Percentiles rank a stretch among this genome's conserved stretches.
Evolutionary conservation across 2,113 vertebrate species (phyloP).

Genomic region (Crotalus tigris): DNA sequence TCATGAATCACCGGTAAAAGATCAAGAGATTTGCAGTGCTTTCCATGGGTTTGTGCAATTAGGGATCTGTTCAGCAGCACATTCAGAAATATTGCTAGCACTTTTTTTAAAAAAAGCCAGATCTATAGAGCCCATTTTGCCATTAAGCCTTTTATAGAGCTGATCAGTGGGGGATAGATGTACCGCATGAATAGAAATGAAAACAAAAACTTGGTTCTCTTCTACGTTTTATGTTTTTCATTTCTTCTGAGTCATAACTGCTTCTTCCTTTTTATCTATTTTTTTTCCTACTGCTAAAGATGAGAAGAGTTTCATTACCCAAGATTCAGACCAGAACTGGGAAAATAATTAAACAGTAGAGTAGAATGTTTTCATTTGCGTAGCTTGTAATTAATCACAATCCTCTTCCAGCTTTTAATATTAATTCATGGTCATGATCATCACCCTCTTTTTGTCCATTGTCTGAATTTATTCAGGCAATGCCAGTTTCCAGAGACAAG

Average conservation of each 20-base stretch:
- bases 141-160: background rate
- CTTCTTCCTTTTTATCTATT: background rate
- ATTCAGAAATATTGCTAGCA: background rate
- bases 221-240: background rate
- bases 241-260: background rate
- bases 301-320: background rate
- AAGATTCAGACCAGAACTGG: background rate
- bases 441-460: background rate
- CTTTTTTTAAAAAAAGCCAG: background rate
- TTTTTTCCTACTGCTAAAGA: background rate
- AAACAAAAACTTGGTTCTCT: background rate
- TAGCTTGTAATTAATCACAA: background rate
- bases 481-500: background rate
- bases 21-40: background rate
- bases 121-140: background rate
- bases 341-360: constrained; percentile 15
- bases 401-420: background rate
- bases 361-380: background rate
- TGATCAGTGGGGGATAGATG: background rate
- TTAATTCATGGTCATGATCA: background rate
- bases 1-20: background rate
- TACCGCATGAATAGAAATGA: background rate
- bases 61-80: background rate
- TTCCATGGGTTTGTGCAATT: background rate
- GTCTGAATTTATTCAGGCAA: background rate